These are phyloP conservation scores for Peromyscus eremicus DNA, from an alignment of 2,797 vertebrate species.

Conservation along the genomic window DNA sequence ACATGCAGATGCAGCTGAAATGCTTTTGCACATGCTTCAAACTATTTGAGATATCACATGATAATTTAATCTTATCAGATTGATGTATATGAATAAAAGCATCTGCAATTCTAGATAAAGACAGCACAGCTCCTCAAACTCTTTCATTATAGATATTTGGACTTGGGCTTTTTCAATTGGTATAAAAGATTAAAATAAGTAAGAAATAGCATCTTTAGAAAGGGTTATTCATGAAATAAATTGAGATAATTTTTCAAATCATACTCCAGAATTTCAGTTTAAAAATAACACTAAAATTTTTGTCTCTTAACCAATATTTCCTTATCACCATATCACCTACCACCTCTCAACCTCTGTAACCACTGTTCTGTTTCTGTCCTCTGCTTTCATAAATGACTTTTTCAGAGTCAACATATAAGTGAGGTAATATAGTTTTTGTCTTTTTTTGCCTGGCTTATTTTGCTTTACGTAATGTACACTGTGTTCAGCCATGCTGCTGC, in stretches of 20 bases:
- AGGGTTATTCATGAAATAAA: not conserved
- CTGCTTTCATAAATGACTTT: not conserved
- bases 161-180: conserved; percentile 1
- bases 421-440: not conserved
- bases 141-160: conserved; percentile 30
- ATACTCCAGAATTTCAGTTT: conserved; percentile 9
- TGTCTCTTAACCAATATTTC: not conserved
- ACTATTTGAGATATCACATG: not conserved
- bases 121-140: conserved; percentile 1
- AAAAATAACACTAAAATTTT: not conserved
- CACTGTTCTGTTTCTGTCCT: not conserved
- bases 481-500: not conserved
- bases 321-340: not conserved
- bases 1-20: conserved; percentile 6
- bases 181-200: conserved; percentile 35
- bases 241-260: not conserved
- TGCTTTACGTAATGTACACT: not conserved
- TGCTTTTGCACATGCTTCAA: conserved; percentile 6
- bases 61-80: not conserved
- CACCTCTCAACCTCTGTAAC: not conserved
- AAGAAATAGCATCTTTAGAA: conserved; percentile 13
- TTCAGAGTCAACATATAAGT: not conserved
- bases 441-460: not conserved
- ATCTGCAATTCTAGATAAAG: conserved; percentile 44
- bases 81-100: conserved; percentile 16